These are phyloP conservation scores for Hystrix brachyura DNA, from an alignment of 2,113 vertebrate species.

Conservation along the genomic window DNA sequence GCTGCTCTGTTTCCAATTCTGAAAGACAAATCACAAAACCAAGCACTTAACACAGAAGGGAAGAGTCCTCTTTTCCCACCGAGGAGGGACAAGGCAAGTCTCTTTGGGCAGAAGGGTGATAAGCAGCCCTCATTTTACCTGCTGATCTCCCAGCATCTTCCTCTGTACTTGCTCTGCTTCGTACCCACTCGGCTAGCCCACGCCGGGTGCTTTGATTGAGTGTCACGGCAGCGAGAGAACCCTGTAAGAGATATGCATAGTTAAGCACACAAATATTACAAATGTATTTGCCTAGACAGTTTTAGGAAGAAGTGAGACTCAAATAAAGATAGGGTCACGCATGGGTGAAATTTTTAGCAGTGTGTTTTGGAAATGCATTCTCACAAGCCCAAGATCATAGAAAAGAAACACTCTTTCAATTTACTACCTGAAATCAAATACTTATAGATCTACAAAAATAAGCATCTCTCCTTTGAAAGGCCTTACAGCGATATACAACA, in stretches of 20 bases:
- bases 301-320: conserved; percentile 74
- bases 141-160: conserved; percentile 81
- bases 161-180: conserved; percentile 82
- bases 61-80: conserved; percentile 32
- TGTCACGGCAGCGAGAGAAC: conserved; percentile 85
- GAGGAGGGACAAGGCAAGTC: conserved; percentile 45
- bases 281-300: conserved; percentile 87
- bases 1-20: conserved; percentile 84
- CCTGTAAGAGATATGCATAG: conserved; percentile 90
- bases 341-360: conserved; percentile 83
- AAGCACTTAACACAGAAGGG: conserved; percentile 79
- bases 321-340: conserved; percentile 84
- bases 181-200: conserved; percentile 80
- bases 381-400: conserved; percentile 83
- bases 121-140: conserved; percentile 87
- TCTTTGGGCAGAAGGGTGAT: conserved; percentile 53
- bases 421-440: conserved; percentile 82
- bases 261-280: conserved; percentile 89
- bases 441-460: conserved; percentile 81
- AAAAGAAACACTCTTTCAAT: conserved; percentile 83
- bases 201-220: conserved; percentile 84
- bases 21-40: conserved; percentile 87
- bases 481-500: conserved; percentile 69
- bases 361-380: conserved; percentile 83
- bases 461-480: conserved; percentile 80